These are phyloP conservation scores for Maylandia zebra DNA, from an alignment of 2,113 vertebrate genomes.

Conservation along the genomic window DNA sequence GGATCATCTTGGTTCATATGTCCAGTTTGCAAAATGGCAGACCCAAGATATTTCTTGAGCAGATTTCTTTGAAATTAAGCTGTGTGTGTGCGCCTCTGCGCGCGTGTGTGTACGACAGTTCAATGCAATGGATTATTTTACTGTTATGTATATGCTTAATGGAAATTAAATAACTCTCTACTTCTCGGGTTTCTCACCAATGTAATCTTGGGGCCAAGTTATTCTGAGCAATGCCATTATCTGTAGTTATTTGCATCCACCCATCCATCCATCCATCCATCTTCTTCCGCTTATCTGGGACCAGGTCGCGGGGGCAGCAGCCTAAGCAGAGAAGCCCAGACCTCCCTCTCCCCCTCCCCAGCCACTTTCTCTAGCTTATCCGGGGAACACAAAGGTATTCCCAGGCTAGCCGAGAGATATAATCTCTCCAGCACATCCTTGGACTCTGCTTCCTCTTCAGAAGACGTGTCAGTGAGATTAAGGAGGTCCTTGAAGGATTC, in stretches of 20 bases:
- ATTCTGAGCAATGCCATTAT: not conserved
- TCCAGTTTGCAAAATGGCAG: not conserved
- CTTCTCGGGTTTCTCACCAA: not conserved
- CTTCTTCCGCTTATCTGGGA: not conserved
- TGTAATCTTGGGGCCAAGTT: not conserved
- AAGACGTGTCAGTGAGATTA: not conserved
- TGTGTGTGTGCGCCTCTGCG: not conserved
- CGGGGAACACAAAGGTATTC: not conserved
- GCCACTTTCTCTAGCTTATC: not conserved
- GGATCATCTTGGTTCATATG: not conserved
- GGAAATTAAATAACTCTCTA: not conserved
- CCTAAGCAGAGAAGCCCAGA: not conserved
- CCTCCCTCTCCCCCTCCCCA: not conserved
- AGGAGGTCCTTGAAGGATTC: not conserved
- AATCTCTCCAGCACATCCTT: not conserved
- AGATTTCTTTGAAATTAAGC: not conserved
- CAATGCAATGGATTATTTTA: not conserved
- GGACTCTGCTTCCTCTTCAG: not conserved
- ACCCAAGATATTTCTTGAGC: not conserved
- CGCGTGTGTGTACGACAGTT: fast-evolving
- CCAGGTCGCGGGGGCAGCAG: not conserved
- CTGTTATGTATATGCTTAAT: not conserved
- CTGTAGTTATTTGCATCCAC: not conserved
- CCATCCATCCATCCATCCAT: not conserved
- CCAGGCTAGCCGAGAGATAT: not conserved